phyloP scores from a whole-genome alignment of 2,888 invertebrate species.

The Serripes groenlandicus region DNA sequence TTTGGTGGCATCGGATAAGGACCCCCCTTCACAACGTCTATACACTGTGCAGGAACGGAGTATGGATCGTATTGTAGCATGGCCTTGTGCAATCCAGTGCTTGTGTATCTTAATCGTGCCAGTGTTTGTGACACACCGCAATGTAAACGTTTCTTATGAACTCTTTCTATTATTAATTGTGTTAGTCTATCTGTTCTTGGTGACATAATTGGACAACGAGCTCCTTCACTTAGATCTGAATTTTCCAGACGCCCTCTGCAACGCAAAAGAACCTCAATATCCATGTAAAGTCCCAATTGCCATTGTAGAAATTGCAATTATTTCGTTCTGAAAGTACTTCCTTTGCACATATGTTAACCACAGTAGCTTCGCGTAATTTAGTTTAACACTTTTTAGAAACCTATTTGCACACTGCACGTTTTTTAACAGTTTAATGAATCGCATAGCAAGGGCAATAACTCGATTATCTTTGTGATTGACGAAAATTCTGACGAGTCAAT shows the following conservation, averaged over 20 bases:
- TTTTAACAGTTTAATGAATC: conserved; percentile 11
- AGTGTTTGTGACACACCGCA: conserved; percentile 41
- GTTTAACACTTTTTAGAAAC: background rate
- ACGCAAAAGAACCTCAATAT: background rate
- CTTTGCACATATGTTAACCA: background rate
- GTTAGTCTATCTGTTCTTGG: conserved; percentile 13
- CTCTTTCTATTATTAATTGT: conserved; percentile 9
- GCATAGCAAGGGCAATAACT: conserved; percentile 16
- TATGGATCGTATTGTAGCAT: conserved; percentile 5
- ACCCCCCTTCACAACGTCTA: conserved; percentile 26
- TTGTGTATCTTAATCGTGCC: background rate
- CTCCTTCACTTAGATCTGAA: conserved; percentile 22
- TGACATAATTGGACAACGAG: conserved; percentile 24
- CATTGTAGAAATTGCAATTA: background rate
- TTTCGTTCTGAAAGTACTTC: background rate
- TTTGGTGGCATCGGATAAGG: conserved; percentile 28
- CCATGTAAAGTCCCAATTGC: conserved; percentile 23
- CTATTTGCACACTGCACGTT: background rate
- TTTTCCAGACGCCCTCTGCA: conserved; percentile 27
- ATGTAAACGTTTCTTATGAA: conserved; percentile 19
- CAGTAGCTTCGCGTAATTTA: background rate
- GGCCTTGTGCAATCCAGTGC: conserved; percentile 30
- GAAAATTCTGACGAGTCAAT: background rate
- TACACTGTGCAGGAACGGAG: background rate
- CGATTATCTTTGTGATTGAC: conserved; percentile 6